Base-by-base conservation (phyloP, 2,113 vertebrate species). In the Stercorarius parasiticus region DNA sequence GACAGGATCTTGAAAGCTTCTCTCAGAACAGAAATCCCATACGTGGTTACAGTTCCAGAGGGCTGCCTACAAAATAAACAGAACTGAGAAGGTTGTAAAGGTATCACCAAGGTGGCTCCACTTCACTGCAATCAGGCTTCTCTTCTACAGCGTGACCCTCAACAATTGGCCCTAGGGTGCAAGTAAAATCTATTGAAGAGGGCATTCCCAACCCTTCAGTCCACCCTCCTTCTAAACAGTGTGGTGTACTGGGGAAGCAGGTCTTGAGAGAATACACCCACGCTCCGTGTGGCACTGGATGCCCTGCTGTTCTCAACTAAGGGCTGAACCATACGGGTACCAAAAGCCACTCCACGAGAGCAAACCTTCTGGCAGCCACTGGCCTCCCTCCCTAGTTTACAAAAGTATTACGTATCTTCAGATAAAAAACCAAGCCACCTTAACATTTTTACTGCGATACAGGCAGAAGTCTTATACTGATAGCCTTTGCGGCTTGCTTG, bases 1-100 rank as follows among this genome's bases (percentile, higher is more conserved):
- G 95, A 97, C 92, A 99, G 92, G 66, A 96, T 96, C 80, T 95
- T 97, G 98, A 98, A 99, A 94, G 98, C 98, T 55, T 96, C 97
- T 95, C 98, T 98, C 88, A 99, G 96, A 70, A 96, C 96, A 71
- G 95, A 98, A 36, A 98, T 97, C 53, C 98, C 97, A 20, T 93
- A 96, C 4, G 92, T 43, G 55, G 97, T 77, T 81, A 96, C 91
- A 58, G 95, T 49, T 90, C 91, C 97, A 5, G 43, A 74, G 17
- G 95, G 74, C 83, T 93, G 96, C 96, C 98, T 98, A 93, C 45
- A 95, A 97, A 94, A 86, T 43, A 98, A 93, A 97, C 73, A 88
- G 23, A 88, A 88, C 93, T 27, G 47, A 70, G 92, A 16, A 10
- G 49, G 5, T 67, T 72, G 82, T 5, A 70, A 85, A 38, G 53